Base-by-base conservation (phyloP, 1,140 invertebrate genomes). In the Nixonia krombeini region DNA sequence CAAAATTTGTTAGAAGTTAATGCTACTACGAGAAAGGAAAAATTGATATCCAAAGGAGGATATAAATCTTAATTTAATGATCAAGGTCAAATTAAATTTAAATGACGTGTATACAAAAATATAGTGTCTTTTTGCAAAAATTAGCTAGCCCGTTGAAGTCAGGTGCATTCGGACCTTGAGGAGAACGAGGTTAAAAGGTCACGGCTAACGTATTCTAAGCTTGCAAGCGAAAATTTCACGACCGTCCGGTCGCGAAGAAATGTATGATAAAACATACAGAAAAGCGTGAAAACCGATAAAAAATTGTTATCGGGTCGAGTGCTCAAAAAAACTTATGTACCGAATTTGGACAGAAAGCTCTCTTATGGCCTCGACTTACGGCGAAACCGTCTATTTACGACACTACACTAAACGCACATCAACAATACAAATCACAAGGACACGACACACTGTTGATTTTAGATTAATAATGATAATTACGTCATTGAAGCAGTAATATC, bases 161-260 rank as follows among this genome's bases (percentile, higher is more conserved):
- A 62, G 57, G 57, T 71, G 57, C 50, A 45, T 50, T 66, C 58
- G 47, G 50, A 62, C 63, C 68, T 66, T 71, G 63, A 52, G 37
- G 29, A 17, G 52, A 61, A 53, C 28, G 62, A 65, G 62, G 62
- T 70, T 70, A 65, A 70, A 68, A 68, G 64, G 62, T 65, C 62
- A 70, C 56, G 47, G 56, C 9, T 45, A 25, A 10, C 2, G 21
- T 46, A 53, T 52, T 46, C 52, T 38, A 38, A 45, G 28, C 35
- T 46, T 38, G 25, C 28, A 35, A 15, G 38, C 25, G 29, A 59
- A 64, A 55, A 29, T 26, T 26, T 25, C 23, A 44, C 58, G 52
- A 55, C 28, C 55, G 46, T 38, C 33, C 16, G 55, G 67, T 21
- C 58, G 59, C 45, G 50, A 1, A 29, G 21, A 29, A 42, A 13